A percentile compares a stretch with the other conserved stretches of the same genome.
Conservation (phyloP, 2,797 vertebrate species). For the Poecilia picta region DNA sequence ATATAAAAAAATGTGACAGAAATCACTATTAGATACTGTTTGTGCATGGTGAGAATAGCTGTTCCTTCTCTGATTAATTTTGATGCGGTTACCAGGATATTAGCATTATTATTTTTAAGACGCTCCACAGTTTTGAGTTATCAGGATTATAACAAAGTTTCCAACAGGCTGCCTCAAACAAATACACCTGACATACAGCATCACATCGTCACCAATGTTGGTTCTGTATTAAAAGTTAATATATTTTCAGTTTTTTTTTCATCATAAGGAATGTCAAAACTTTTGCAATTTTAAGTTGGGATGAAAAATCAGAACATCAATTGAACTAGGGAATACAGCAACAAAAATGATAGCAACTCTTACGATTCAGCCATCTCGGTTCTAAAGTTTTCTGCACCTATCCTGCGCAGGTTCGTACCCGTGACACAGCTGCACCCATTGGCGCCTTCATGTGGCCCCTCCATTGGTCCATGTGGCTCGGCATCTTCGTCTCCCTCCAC, state of each 20-base stretch:
- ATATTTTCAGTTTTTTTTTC: background rate
- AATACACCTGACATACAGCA: background rate
- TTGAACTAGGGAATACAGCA: background rate
- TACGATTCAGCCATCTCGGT: background rate
- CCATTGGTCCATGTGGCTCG: slow-evolving; percentile 99
- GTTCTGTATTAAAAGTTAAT: background rate
- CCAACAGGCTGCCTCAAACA: background rate
- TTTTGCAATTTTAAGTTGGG: background rate
- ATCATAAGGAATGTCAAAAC: background rate
- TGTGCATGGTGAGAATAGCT: background rate
- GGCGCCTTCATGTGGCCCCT: slow-evolving; percentile 99
- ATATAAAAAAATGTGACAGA: background rate
- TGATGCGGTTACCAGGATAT: background rate
- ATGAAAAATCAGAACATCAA: background rate
- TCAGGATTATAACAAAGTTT: background rate
- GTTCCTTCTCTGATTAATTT: background rate
- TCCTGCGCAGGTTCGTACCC: slow-evolving; percentile 84
- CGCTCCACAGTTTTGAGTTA: background rate
- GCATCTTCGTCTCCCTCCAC: slow-evolving; percentile 96
- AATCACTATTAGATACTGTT: background rate
- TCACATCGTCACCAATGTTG: background rate
- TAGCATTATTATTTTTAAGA: background rate
- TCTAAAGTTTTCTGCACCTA: slow-evolving; percentile 1
- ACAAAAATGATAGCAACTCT: background rate
- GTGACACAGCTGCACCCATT: slow-evolving; percentile 95